Percentiles rank a stretch among this genome's conserved stretches.
These are phyloP conservation scores for Mythimna ferrago DNA, from an alignment of 2,888 invertebrate genomes.

Conservation along the genomic window DNA sequence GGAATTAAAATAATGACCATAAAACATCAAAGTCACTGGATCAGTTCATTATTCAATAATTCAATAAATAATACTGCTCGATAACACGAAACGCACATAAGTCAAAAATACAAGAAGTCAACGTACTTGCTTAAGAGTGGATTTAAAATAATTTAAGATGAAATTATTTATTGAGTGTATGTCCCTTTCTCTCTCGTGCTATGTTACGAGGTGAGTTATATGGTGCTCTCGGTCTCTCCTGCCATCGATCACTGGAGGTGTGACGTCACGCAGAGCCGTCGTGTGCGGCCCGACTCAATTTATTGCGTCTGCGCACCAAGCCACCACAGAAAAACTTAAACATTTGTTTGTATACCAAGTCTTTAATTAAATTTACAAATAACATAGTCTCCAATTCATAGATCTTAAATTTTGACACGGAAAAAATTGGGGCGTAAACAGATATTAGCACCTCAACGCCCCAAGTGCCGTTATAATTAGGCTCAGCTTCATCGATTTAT, in stretches of 20 bases:
- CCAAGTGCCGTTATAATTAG: background rate
- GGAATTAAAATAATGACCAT: slow-evolving; percentile 34
- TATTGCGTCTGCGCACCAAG: slow-evolving; percentile 88
- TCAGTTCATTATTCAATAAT: slow-evolving; percentile 75
- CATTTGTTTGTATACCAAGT: slow-evolving; percentile 68
- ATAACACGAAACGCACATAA: slow-evolving; percentile 80
- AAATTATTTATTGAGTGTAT: slow-evolving; percentile 84
- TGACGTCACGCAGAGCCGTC: slow-evolving; percentile 90
- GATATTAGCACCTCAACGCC: slow-evolving; percentile 6
- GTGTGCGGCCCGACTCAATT: slow-evolving; percentile 89
- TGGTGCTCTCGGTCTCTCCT: slow-evolving; percentile 80
- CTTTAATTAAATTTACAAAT: slow-evolving; percentile 69
- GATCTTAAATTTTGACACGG: slow-evolving; percentile 4
- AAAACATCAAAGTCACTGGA: slow-evolving; percentile 65
- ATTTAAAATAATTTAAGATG: slow-evolving; percentile 88
- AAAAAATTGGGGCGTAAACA: slow-evolving; percentile 10
- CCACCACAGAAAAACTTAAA: slow-evolving; percentile 80
- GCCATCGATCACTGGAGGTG: slow-evolving; percentile 89
- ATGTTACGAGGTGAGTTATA: slow-evolving; percentile 67
- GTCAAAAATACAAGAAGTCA: slow-evolving; percentile 89
- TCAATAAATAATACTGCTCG: slow-evolving; percentile 74
- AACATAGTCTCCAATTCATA: slow-evolving; percentile 38
- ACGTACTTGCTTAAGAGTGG: slow-evolving; percentile 86
- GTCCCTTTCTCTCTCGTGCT: slow-evolving; percentile 76
- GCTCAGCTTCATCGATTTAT: background rate